A percentile compares a stretch with the other conserved stretches of the same genome.
Evolutionary conservation across 2,113 vertebrate genomes (phyloP).

Genomic region (Azemiops feae): DNA sequence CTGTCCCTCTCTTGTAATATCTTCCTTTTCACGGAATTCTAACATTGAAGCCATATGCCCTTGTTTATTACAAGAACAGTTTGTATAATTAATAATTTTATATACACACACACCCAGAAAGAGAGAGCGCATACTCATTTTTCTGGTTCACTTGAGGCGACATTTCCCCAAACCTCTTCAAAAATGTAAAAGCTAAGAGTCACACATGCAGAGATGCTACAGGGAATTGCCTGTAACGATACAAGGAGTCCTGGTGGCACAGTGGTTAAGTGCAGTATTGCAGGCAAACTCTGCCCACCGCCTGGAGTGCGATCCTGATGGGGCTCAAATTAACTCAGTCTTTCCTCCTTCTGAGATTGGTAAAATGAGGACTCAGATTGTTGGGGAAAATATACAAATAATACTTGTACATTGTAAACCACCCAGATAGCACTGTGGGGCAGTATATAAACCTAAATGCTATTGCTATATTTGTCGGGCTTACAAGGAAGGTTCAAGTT

Average conservation of each 20-base stretch:
- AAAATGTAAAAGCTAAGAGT: not conserved
- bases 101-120: not conserved
- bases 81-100: not conserved
- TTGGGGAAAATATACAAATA: not conserved
- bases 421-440: not conserved
- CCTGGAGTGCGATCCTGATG: not conserved
- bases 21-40: not conserved
- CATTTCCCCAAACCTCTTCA: not conserved
- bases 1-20: not conserved
- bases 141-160: not conserved
- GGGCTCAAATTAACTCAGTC: not conserved
- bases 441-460: not conserved
- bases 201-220: not conserved
- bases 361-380: not conserved
- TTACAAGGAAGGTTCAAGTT: not conserved
- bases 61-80: not conserved
- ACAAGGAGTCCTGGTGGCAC: not conserved
- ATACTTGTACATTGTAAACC: not conserved
- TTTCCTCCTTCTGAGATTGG: not conserved
- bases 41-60: not conserved
- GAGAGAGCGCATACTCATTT: not conserved
- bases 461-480: not conserved
- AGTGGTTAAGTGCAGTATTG: not conserved
- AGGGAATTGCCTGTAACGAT: not conserved
- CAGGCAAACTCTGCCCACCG: not conserved